Percentiles rank a stretch among this genome's conserved stretches.
Conservation (phyloP, 2,113 vertebrate genomes). For the Sander lucioperca region DNA sequence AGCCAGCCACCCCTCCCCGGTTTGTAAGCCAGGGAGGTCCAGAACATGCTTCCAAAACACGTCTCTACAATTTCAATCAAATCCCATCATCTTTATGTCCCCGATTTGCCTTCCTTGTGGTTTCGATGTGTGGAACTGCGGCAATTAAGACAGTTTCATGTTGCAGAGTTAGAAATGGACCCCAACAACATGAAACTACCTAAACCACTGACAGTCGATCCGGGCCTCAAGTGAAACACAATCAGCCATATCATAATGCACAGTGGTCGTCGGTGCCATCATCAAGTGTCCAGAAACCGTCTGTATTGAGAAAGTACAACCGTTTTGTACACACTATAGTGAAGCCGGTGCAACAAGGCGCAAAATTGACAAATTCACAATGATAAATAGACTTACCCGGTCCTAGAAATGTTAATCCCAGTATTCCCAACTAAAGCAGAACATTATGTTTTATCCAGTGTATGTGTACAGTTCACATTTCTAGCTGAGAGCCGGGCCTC, state of each 20-base stretch:
- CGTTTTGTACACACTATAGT: constrained; percentile 26
- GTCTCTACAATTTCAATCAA: constrained; percentile 14
- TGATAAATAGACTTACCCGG: constrained; percentile 67
- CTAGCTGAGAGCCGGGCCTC: constrained; percentile 81
- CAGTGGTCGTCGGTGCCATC: constrained; percentile 50
- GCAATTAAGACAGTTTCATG: constrained; percentile 98
- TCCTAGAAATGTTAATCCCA: constrained; percentile 39
- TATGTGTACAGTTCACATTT: constrained; percentile 42
- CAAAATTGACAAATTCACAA: constrained; percentile 50
- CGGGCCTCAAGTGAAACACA: constrained; percentile 65
- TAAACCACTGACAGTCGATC: constrained; percentile 96
- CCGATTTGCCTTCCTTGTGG: constrained; percentile 58
- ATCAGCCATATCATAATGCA: constrained; percentile 56
- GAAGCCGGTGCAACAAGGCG: constrained; percentile 39
- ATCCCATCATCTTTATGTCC: constrained; percentile 27
- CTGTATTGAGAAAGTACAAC: constrained; percentile 44
- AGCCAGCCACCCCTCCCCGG: constrained; percentile 27
- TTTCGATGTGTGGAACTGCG: constrained; percentile 93
- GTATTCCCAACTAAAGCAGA: constrained; percentile 41
- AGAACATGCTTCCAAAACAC: constrained; percentile 30
- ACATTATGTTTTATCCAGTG: constrained; percentile 48
- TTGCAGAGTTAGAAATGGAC: constrained; percentile 94
- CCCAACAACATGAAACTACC: constrained; percentile 99
- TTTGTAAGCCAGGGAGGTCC: constrained; percentile 18
- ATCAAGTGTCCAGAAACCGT: constrained; percentile 44